Evolutionary conservation across 1,140 invertebrate genomes (phyloP).

Genomic region (Cotesia glomerata): DNA sequence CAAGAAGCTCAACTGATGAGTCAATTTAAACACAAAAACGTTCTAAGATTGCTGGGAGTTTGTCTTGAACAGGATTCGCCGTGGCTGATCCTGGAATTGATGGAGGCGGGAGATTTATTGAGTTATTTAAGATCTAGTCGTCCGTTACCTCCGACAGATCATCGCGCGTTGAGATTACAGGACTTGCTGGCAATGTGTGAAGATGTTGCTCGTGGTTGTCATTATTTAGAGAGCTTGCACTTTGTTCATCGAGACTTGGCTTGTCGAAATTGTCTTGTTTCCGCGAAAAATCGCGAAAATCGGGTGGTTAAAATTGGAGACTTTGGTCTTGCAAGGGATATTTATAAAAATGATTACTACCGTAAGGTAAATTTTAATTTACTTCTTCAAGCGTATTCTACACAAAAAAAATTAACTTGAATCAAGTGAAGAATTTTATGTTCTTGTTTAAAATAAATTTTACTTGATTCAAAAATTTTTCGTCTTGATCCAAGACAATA

Average conservation of each 20-base stretch:
- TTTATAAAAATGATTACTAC: constrained; percentile 97
- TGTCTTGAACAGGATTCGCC: constrained; percentile 93
- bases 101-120: constrained; percentile 94
- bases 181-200: constrained; percentile 92
- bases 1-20: constrained; percentile 98
- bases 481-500: too few relatives aligned
- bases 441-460: too few relatives aligned
- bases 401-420: too few relatives aligned
- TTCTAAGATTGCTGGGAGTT: constrained; percentile 89
- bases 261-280: constrained; percentile 91
- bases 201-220: constrained; percentile 92
- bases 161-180: constrained; percentile 72
- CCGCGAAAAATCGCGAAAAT: constrained; percentile 69
- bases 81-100: constrained; percentile 94
- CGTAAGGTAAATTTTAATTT: constrained; percentile 71
- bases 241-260: constrained; percentile 97
- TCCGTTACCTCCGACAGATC: constrained; percentile 61
- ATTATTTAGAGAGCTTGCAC: constrained; percentile 92
- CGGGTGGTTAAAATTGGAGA: constrained; percentile 96
- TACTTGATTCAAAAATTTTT: too few relatives aligned
- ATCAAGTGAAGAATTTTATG: too few relatives aligned
- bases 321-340: constrained; percentile 92
- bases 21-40: constrained; percentile 96
- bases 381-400: too few relatives aligned
- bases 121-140: constrained; percentile 85